A percentile compares a stretch with the other conserved stretches of the same genome.
Conservation (phyloP, 2,797 vertebrate species). For the Gallinago nigripennis region DNA sequence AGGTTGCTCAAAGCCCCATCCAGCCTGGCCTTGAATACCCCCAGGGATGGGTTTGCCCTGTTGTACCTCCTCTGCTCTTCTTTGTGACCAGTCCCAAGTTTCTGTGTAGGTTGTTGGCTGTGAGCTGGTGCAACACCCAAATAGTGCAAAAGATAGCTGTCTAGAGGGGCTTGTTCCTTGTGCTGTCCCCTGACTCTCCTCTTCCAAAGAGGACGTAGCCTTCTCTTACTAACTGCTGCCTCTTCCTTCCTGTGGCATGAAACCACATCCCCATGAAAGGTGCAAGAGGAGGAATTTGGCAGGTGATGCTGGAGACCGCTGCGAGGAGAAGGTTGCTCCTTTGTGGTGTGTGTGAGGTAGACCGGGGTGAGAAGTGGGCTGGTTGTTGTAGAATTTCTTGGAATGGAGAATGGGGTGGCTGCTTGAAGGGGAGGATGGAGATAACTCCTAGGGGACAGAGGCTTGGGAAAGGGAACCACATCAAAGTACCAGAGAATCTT, state of each 20-base stretch:
- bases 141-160: neutral
- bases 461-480: neutral
- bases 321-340: neutral
- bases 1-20: no score
- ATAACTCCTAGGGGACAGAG: neutral
- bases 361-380: neutral
- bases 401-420: neutral
- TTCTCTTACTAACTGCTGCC: neutral
- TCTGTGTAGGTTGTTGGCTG: neutral
- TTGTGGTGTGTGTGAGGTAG: neutral
- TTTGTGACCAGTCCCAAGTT: neutral
- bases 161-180: neutral
- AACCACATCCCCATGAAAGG: neutral
- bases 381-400: neutral
- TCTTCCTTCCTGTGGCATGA: neutral
- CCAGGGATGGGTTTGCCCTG: neutral
- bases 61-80: neutral
- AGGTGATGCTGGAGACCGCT: neutral
- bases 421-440: neutral
- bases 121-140: neutral
- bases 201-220: neutral
- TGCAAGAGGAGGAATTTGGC: neutral
- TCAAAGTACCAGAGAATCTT: neutral
- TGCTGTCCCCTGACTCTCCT: neutral
- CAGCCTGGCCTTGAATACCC: no score